phyloP scores from a whole-genome alignment of 2,888 invertebrate species.

The Pyrochroa serraticornis region DNA sequence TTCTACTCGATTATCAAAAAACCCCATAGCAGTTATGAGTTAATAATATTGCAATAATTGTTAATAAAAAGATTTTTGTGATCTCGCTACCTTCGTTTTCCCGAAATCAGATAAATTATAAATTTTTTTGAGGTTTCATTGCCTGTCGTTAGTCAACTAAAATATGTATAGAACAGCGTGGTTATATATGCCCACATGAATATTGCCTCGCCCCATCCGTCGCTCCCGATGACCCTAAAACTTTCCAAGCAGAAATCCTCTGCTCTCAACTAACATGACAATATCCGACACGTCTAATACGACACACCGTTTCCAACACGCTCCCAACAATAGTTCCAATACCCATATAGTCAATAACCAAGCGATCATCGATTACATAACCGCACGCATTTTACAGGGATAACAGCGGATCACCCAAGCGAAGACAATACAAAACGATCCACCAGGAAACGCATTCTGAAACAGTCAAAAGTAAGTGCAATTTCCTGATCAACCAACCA shows the following conservation, averaged over 20 bases:
- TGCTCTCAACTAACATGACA: constrained; percentile 33
- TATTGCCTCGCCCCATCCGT: constrained; percentile 41
- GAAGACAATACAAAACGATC: constrained; percentile 55
- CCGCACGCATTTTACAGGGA: constrained; percentile 63
- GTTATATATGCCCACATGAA: too few species aligned
- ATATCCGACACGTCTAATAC: constrained; percentile 28
- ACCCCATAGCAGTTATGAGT: too few species aligned
- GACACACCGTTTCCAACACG: constrained; percentile 2
- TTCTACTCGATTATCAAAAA: too few species aligned
- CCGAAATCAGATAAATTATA: too few species aligned
- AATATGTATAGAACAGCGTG: too few species aligned
- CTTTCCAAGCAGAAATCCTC: constrained; percentile 47
- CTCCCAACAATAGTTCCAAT: neutral
- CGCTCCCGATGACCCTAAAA: constrained; percentile 35
- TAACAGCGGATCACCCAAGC: constrained; percentile 67
- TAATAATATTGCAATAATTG: too few species aligned
- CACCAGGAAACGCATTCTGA: constrained; percentile 60
- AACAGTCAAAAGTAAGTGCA: constrained; percentile 58
- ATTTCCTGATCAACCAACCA: neutral
- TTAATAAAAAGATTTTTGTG: too few species aligned
- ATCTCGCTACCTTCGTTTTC: too few species aligned
- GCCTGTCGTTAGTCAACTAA: too few species aligned
- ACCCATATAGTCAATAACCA: too few species aligned
- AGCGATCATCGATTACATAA: constrained; percentile 20
- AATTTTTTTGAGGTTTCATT: too few species aligned